Evolutionary conservation across 2,888 invertebrate genomes (phyloP), one percentile per base, ranked within the genome.

Genomic region (Molanna angustata): DNA sequence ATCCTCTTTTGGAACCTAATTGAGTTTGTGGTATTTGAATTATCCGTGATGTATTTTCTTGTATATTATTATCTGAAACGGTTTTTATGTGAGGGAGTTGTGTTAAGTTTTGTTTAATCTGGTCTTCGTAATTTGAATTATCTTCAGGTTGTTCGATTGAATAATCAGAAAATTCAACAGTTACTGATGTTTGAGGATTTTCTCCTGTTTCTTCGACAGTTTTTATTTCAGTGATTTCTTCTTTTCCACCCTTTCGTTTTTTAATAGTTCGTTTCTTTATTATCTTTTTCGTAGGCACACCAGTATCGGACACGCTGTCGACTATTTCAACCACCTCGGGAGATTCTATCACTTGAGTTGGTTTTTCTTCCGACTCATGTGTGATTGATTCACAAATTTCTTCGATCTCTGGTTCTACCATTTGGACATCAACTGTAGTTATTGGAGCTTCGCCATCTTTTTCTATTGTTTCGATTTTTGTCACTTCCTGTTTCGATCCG

Each of bases 151-250:
- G 33, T 44, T 60, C 48, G 37, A 41, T 42, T 14, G 50, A 67
- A 32, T 4, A 27, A 27, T 27, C 27, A 27, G 11, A 7, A 27
- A 27, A 4, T 27, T 27, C 11, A 27, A 62, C 62, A 1, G 62
- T 63, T 57, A 66, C 68, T 51, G 52, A 40, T 57, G 63, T 54
- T 46, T 57, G 43, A 4, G 56, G 57, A 37, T 41, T 32, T 27
- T 62, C 11, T 54, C 40, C 50, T 49, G 52, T 61, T 42, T 54
- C 52, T 46, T 65, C 59, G 1, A 68, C 62, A 3, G 65, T 65
- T 3, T 62, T 60, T n/a, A 68, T 67, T 60, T 69, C 65, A 9
- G 69, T 67, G n/a, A 68, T 63, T 59, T 68, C 67, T 52, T 55
- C 63, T 67, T n/a, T 58, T 58, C 3, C 60, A 52, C 58, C 60